A percentile compares a stretch with the other conserved stretches of the same genome.
Evolutionary conservation across 1,140 invertebrate species (phyloP).

Genomic region (Cardiocondyla obscurior): DNA sequence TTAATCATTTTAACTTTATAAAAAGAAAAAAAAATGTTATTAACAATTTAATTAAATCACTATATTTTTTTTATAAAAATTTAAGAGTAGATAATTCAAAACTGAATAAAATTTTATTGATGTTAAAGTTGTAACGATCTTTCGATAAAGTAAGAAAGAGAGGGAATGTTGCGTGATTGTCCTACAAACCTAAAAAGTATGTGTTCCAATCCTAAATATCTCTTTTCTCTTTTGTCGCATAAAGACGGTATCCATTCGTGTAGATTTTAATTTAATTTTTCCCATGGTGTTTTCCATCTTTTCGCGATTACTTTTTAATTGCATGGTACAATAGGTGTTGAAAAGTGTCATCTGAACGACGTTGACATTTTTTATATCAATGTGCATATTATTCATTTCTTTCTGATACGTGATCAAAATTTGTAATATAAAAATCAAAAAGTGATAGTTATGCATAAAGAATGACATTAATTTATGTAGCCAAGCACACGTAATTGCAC

Average conservation of each 20-base stretch:
- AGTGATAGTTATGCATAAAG: background rate
- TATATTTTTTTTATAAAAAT: no score
- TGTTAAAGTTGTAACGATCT: background rate
- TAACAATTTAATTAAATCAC: no score
- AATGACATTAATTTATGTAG: background rate
- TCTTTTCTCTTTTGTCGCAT: background rate
- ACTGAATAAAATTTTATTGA: background rate
- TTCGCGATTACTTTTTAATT: slow-evolving; percentile 1
- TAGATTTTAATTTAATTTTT: background rate
- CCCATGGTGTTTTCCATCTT: background rate
- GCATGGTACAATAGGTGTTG: background rate
- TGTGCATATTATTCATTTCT: background rate
- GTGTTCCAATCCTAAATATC: background rate
- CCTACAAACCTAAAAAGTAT: background rate
- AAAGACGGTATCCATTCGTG: background rate
- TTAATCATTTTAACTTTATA: background rate
- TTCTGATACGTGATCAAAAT: background rate
- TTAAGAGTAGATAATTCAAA: background rate
- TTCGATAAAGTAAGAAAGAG: no score
- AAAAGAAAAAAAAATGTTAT: no score
- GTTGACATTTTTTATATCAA: background rate
- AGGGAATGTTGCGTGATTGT: background rate
- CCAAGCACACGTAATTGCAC: background rate
- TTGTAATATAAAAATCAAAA: no score
- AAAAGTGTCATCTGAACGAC: background rate